Conservation (phyloP, 2,888 invertebrate species). For the Tholera decimalis region DNA sequence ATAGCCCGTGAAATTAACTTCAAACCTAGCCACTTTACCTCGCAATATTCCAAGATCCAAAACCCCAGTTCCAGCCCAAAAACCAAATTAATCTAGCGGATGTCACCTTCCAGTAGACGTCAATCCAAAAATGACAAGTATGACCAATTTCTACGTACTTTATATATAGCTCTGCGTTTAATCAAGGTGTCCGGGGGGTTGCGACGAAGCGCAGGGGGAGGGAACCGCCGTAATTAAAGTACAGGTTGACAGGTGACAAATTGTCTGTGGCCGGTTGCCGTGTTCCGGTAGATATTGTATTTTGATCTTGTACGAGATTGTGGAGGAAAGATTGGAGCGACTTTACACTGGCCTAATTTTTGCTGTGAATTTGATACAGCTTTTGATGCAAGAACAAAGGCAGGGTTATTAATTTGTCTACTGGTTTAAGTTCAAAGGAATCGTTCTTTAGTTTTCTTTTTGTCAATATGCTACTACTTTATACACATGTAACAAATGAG, state of each 20-base stretch:
- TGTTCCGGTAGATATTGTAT: slow-evolving; percentile 72
- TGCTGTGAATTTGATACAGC: slow-evolving; percentile 27
- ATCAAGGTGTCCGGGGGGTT: slow-evolving; percentile 83
- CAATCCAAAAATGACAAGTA: slow-evolving; percentile 75
- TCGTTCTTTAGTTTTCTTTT: background rate
- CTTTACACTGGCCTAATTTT: slow-evolving; percentile 30
- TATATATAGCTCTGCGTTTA: slow-evolving; percentile 82
- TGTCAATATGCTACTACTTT: background rate
- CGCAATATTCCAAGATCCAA: slow-evolving; percentile 12
- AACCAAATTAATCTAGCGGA: slow-evolving; percentile 57
- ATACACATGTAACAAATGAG: background rate
- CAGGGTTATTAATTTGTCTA: slow-evolving; percentile 1
- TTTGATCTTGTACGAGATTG: slow-evolving; percentile 65
- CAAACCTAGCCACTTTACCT: slow-evolving; percentile 3
- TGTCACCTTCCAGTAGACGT: slow-evolving; percentile 63
- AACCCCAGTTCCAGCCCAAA: slow-evolving; percentile 47
- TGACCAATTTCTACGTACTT: slow-evolving; percentile 73
- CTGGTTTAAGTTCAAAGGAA: slow-evolving; percentile 23
- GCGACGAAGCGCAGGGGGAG: slow-evolving; percentile 46
- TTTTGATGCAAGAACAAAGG: slow-evolving; percentile 39
- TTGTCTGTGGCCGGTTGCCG: slow-evolving; percentile 77
- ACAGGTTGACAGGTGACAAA: slow-evolving; percentile 89
- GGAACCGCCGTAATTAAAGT: slow-evolving; percentile 81
- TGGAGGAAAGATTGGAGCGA: slow-evolving; percentile 32
- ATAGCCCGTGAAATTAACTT: slow-evolving; percentile 29